Percentiles rank a stretch among this genome's conserved stretches.
Conservation (phyloP, 2,888 invertebrate species). For the Epinotia demarniana region DNA sequence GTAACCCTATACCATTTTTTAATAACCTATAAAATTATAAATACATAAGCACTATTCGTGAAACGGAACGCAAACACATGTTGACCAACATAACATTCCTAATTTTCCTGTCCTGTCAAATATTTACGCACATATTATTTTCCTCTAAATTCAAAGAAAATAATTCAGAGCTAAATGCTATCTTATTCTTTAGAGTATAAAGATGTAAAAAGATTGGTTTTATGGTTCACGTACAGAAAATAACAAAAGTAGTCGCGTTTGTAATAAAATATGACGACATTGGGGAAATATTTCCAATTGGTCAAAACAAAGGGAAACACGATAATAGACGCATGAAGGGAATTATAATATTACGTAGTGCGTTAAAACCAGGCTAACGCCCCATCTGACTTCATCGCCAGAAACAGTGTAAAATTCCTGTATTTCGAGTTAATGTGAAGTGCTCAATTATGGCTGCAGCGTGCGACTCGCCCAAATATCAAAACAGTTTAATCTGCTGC, state of each 20-base stretch:
- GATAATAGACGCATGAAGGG: slow-evolving; percentile 47
- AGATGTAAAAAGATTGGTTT: not conserved
- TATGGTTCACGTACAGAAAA: slow-evolving; percentile 8
- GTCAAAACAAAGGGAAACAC: slow-evolving; percentile 56
- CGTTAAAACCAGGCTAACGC: slow-evolving; percentile 16
- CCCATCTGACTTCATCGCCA: slow-evolving; percentile 18
- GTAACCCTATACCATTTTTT: not conserved
- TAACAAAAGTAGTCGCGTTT: not conserved
- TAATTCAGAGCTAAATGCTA: slow-evolving; percentile 11
- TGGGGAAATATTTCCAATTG: slow-evolving; percentile 40
- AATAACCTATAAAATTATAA: not conserved
- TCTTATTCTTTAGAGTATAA: slow-evolving; percentile 18
- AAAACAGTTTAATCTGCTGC: slow-evolving; percentile 79
- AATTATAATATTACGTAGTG: slow-evolving; percentile 28
- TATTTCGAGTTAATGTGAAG: slow-evolving; percentile 19
- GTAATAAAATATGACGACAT: slow-evolving; percentile 38
- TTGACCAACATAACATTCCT: slow-evolving; percentile 48
- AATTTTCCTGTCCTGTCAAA: slow-evolving; percentile 30
- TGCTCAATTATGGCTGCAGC: slow-evolving; percentile 68
- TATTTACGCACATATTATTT: slow-evolving; percentile 19
- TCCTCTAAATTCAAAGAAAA: slow-evolving; percentile 12
- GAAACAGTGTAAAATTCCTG: slow-evolving; percentile 12
- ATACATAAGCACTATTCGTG: not conserved
- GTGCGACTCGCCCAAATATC: slow-evolving; percentile 79
- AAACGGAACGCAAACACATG: slow-evolving; percentile 51